A percentile compares a stretch with the other conserved stretches of the same genome.
phyloP scores from a whole-genome alignment of 2,797 vertebrate genomes.

The Gobionotothen gibberifrons region DNA sequence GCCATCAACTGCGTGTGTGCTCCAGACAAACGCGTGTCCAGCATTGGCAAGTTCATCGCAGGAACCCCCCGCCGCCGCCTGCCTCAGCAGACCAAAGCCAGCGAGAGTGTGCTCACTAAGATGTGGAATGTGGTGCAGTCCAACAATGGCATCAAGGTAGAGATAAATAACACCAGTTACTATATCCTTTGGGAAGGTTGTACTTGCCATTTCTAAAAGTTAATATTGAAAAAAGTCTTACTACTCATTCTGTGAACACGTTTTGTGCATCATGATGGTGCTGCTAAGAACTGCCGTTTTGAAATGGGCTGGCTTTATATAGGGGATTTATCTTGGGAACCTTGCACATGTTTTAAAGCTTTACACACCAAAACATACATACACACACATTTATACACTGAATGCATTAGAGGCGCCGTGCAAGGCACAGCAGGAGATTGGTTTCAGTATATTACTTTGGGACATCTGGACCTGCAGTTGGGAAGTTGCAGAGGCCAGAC shows the following conservation, averaged over 20 bases:
- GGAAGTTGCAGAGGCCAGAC: not conserved
- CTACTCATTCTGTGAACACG: not conserved
- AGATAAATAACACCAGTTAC: not conserved
- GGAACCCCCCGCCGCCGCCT: conserved; percentile 93
- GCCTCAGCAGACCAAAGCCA: conserved; percentile 91
- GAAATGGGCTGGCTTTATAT: not conserved
- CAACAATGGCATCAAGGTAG: conserved; percentile 98
- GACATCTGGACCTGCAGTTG: not conserved
- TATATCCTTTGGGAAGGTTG: not conserved
- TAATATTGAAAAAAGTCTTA: conserved; percentile 7
- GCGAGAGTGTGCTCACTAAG: conserved; percentile 93
- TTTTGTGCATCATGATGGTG: not conserved
- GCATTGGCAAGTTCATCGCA: conserved; percentile 97
- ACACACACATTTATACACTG: not conserved
- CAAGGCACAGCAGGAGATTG: not conserved
- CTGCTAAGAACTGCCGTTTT: not conserved
- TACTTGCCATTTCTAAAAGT: not conserved
- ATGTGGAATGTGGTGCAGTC: conserved; percentile 99
- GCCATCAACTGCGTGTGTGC: conserved; percentile 98
- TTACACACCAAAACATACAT: not conserved
- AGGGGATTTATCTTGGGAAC: conserved; percentile 4
- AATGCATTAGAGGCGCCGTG: not conserved
- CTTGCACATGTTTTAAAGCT: conserved; percentile 12
- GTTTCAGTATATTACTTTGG: not conserved
- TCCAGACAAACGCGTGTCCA: conserved; percentile 96